These are phyloP conservation scores for Creontiades dilutus DNA, from an alignment of 2,888 invertebrate species.

Conservation along the genomic window DNA sequence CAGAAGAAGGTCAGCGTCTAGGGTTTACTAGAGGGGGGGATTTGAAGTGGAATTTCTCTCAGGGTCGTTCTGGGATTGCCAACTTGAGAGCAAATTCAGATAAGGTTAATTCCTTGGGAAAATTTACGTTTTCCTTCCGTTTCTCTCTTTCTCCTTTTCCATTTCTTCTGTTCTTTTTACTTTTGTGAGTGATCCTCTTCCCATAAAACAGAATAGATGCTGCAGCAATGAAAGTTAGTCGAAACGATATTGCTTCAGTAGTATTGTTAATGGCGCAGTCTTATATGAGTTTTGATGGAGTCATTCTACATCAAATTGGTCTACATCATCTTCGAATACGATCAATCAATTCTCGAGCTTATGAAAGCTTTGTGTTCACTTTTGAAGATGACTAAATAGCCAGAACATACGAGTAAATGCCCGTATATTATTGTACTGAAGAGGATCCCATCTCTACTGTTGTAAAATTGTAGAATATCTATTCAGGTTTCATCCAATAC, in stretches of 20 bases:
- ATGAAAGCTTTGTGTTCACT: too few species aligned
- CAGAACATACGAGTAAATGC: too few species aligned
- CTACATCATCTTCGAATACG: too few species aligned
- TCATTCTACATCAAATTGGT: too few species aligned
- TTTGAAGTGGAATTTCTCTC: slow-evolving; percentile 39
- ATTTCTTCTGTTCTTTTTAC: background rate
- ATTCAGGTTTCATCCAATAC: too few species aligned
- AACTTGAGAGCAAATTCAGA: slow-evolving; percentile 61
- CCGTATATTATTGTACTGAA: too few species aligned
- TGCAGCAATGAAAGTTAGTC: background rate
- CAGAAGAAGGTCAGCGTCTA: slow-evolving; percentile 1
- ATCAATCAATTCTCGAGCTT: too few species aligned
- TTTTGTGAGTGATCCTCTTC: background rate
- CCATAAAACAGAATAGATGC: background rate
- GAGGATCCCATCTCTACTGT: too few species aligned
- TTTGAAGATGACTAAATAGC: too few species aligned
- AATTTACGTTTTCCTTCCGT: slow-evolving; percentile 59
- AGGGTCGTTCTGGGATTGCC: slow-evolving; percentile 25
- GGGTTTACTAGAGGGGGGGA: slow-evolving; percentile 31
- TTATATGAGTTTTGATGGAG: too few species aligned
- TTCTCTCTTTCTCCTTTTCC: slow-evolving; percentile 19
- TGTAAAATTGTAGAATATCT: too few species aligned
- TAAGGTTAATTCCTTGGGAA: slow-evolving; percentile 55
- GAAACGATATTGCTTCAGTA: background rate
- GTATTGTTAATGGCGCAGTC: background rate